A percentile compares a stretch with the other conserved stretches of the same genome.
These are phyloP conservation scores for Cataglyphis albicans DNA, from an alignment of 2,888 invertebrate species.

Conservation along the genomic window DNA sequence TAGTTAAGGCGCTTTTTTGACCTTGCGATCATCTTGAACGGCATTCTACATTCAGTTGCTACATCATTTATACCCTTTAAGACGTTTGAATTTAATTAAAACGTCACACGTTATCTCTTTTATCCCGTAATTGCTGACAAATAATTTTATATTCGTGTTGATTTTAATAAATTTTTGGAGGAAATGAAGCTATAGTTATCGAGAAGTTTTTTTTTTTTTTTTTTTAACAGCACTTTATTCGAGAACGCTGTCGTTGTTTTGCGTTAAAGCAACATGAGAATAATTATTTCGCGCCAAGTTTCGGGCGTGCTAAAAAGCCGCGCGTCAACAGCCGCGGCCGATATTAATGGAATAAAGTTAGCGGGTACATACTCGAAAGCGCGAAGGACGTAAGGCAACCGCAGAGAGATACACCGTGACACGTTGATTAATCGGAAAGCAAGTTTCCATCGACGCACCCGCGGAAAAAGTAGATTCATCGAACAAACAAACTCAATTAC, in stretches of 20 bases:
- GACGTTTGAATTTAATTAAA: slow-evolving; percentile 13
- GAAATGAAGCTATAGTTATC: neutral
- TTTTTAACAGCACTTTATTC: neutral
- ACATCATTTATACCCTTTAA: slow-evolving; percentile 32
- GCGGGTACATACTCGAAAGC: slow-evolving; percentile 29
- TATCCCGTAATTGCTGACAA: neutral
- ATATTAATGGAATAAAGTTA: slow-evolving; percentile 57
- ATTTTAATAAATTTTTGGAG: neutral
- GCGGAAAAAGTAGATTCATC: slow-evolving; percentile 40
- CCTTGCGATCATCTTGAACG: slow-evolving; percentile 79
- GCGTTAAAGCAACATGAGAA: slow-evolving; percentile 31
- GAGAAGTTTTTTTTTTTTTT: neutral
- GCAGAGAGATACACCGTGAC: slow-evolving; percentile 49
- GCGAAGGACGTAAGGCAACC: slow-evolving; percentile 50
- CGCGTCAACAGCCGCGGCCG: slow-evolving; percentile 50
- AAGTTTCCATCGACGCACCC: slow-evolving; percentile 51
- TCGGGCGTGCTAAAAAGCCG: slow-evolving; percentile 42
- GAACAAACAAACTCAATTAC: slow-evolving; percentile 53
- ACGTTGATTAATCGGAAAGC: slow-evolving; percentile 55
- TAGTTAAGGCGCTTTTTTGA: slow-evolving; percentile 75
- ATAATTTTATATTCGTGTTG: neutral
- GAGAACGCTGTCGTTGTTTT: slow-evolving; percentile 24
- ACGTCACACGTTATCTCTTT: neutral
- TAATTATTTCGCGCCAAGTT: slow-evolving; percentile 51
- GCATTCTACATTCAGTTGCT: slow-evolving; percentile 59